Percentiles rank a stretch among this genome's conserved stretches.
Evolutionary conservation across 1,140 invertebrate species (phyloP).

Genomic region (Aphis gossypii): DNA sequence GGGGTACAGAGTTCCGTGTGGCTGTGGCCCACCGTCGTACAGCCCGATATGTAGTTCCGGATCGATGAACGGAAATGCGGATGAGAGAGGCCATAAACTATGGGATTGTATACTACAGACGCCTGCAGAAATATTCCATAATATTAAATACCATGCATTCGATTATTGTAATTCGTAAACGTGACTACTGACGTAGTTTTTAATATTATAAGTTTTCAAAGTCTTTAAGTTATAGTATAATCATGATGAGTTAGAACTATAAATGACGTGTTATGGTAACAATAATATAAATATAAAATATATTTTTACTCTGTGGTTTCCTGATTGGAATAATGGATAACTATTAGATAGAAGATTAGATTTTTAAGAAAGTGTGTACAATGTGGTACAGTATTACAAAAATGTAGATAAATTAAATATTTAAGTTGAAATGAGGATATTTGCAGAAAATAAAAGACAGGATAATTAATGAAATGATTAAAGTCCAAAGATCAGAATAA

Average conservation of each 20-base stretch:
- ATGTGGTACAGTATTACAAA: background rate
- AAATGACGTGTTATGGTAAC: background rate
- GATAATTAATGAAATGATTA: background rate
- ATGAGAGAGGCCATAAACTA: constrained; percentile 66
- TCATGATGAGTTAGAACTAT: background rate
- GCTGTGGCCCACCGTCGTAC: constrained; percentile 39
- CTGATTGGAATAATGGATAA: too few species aligned
- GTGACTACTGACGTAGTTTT: background rate
- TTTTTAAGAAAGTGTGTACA: background rate
- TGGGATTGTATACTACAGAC: constrained; percentile 66
- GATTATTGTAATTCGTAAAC: background rate
- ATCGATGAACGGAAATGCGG: constrained; percentile 64
- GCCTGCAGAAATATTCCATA: constrained; percentile 60
- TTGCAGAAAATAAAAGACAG: background rate
- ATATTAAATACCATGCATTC: background rate
- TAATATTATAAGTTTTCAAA: background rate
- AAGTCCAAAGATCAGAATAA: background rate
- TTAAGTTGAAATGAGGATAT: background rate
- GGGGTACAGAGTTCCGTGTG: background rate
- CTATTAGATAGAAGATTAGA: background rate
- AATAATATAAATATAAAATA: background rate
- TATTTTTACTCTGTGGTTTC: too few species aligned
- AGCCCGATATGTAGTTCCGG: constrained; percentile 61
- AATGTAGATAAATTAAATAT: background rate
- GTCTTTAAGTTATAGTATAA: background rate